Base-by-base conservation (phyloP, 2,888 invertebrate species). In the Caenorhabditis sp. region DNA sequence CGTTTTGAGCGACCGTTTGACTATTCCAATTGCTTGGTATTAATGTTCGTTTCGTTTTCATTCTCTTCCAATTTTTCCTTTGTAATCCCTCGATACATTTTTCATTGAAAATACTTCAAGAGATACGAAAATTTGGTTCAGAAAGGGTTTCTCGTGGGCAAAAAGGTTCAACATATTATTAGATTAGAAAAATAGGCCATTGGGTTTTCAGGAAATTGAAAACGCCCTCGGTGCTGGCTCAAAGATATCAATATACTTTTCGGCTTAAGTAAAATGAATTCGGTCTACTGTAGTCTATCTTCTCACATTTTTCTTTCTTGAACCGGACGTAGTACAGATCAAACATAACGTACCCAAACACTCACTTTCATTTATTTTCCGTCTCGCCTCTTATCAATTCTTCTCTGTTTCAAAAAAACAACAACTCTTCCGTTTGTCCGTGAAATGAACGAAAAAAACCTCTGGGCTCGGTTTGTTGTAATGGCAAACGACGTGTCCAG, bases 21-120 rank as follows among this genome's bases (percentile, higher is more conserved):
- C 63, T 47, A 56, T 64, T 64, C n/a, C 51, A 73, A 51, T 63
- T 38, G 73, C 54, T 44, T 56, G 38, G 64, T 56, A 66, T 64
- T 58, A 47, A 24, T 66, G 75, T 66, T 58, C 66, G 24, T 14
- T 54, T 14, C 26, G 10, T 54, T 54, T 44, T 44, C 47, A n/a
- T 24, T 38, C 7, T 1, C 28, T 24, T 51, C 19, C 41, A 6
- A 24, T 47, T 28, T 38, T 63, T 19, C 49, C 63, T n/a, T 54
- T 31, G 19, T 12, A 54, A n/a, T 14, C 56, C 26, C 28, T 24
- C 51, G 0, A 58, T 51, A 26, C 41, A n/a, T 47, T 28, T 58
- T 19, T 14, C 44, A 26, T 56, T 22, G 41, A 41, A 63, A 63
- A 35, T 73, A 16, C 51, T 63, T 73, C 63, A 63, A n/a, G 38